phyloP scores from a whole-genome alignment of 2,797 vertebrate genomes.

The Sebastes oblongus region DNA sequence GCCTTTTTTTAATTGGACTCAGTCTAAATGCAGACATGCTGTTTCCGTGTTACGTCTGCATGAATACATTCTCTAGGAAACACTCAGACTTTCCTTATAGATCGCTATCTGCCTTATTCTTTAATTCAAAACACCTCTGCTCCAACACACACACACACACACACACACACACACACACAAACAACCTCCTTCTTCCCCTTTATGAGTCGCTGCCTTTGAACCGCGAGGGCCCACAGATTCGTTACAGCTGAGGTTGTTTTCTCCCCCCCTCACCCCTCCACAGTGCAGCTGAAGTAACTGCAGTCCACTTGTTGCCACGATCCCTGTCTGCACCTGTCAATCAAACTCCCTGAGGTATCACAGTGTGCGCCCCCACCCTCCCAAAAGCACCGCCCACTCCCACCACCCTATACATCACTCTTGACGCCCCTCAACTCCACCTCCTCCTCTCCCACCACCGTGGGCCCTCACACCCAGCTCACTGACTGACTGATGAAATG shows the following conservation, averaged over 20 bases:
- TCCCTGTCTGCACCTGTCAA: conserved; percentile 77
- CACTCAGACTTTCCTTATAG: conserved; percentile 16
- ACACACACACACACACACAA: conserved; percentile 12
- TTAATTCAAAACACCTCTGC: conserved; percentile 32
- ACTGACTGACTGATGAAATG: conserved; percentile 20
- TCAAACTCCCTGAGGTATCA: conserved; percentile 60
- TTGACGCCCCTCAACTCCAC: conserved; percentile 20
- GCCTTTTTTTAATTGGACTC: conserved; percentile 22
- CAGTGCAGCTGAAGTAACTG: conserved; percentile 72
- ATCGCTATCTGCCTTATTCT: conserved; percentile 34
- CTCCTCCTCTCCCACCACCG: not conserved
- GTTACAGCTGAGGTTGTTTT: conserved; percentile 68
- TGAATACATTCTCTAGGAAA: conserved; percentile 26
- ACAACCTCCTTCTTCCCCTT: conserved; percentile 20
- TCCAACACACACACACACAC: conserved; percentile 5
- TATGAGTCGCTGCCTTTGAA: conserved; percentile 60
- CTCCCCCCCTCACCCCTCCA: not conserved
- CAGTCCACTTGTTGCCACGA: conserved; percentile 78
- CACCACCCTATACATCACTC: conserved; percentile 40
- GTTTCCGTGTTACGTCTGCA: conserved; percentile 28
- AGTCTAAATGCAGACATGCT: conserved; percentile 25
- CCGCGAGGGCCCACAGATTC: conserved; percentile 57
- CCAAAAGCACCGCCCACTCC: conserved; percentile 17
- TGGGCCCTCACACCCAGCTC: conserved; percentile 1
- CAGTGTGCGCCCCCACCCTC: not conserved